A percentile compares a stretch with the other conserved stretches of the same genome.
phyloP scores from a whole-genome alignment of 1,140 invertebrate species.

The Drosophila rhopaloa region DNA sequence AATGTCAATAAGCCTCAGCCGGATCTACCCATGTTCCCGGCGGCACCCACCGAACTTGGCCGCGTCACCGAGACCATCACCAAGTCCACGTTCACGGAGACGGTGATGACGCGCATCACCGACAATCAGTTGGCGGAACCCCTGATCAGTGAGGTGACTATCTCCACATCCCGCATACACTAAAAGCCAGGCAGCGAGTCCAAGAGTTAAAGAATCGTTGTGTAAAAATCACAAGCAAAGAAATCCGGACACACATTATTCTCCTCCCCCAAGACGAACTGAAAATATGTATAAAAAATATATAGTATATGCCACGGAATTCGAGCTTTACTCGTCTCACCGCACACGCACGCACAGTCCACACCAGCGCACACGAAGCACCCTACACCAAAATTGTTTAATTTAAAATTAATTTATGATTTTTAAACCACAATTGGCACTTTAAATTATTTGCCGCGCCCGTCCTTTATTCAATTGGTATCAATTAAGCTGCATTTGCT shows the following conservation, averaged over 20 bases:
- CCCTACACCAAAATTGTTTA: constrained; percentile 37
- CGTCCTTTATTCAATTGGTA: not conserved
- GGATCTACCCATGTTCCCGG: constrained; percentile 90
- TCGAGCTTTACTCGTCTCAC: constrained; percentile 32
- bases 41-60: constrained; percentile 92
- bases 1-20: constrained; percentile 90
- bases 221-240: constrained; percentile 22
- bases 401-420: constrained; percentile 38
- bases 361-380: constrained; percentile 36
- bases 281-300: constrained; percentile 7
- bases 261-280: not conserved
- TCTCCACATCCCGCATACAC: constrained; percentile 82
- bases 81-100: constrained; percentile 97
- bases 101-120: constrained; percentile 95
- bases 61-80: constrained; percentile 96
- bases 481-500: constrained; percentile 26
- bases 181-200: constrained; percentile 51
- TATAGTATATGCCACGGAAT: constrained; percentile 23
- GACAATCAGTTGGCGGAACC: constrained; percentile 94
- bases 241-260: constrained; percentile 1
- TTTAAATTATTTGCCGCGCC: constrained; percentile 22
- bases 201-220: constrained; percentile 46
- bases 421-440: constrained; percentile 21
- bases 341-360: constrained; percentile 36
- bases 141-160: constrained; percentile 93